Evolutionary conservation across 2,113 vertebrate species (phyloP).

Genomic region (Burhinus bistriatus): DNA sequence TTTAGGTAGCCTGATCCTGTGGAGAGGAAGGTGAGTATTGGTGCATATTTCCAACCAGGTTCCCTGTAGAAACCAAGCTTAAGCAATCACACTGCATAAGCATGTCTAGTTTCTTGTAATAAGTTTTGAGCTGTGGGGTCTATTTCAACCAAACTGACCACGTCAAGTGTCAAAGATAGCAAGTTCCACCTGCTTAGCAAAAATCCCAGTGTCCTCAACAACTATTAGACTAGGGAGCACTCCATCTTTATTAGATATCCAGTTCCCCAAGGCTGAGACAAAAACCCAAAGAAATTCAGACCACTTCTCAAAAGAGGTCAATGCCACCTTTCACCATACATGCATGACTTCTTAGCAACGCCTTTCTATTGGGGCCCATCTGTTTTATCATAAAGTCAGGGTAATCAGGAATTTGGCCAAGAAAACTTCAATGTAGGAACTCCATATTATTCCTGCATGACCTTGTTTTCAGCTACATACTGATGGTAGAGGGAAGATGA

Average conservation of each 20-base stretch:
- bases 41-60: neutral
- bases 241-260: neutral
- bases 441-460: neutral
- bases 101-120: neutral
- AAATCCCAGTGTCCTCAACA: neutral
- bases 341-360: neutral
- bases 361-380: neutral
- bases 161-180: neutral
- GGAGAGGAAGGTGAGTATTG: neutral
- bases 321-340: neutral
- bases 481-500: neutral
- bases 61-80: neutral
- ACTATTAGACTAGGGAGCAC: neutral
- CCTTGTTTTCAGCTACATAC: neutral
- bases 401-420: neutral
- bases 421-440: neutral
- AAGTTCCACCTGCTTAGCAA: neutral
- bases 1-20: neutral
- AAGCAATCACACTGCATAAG: neutral
- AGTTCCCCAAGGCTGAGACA: neutral
- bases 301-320: neutral
- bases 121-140: neutral
- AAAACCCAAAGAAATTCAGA: neutral
- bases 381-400: neutral
- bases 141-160: neutral